Evolutionary conservation across 1,140 invertebrate genomes (phyloP).

Genomic region (Bombus haemorrhoidalis): DNA sequence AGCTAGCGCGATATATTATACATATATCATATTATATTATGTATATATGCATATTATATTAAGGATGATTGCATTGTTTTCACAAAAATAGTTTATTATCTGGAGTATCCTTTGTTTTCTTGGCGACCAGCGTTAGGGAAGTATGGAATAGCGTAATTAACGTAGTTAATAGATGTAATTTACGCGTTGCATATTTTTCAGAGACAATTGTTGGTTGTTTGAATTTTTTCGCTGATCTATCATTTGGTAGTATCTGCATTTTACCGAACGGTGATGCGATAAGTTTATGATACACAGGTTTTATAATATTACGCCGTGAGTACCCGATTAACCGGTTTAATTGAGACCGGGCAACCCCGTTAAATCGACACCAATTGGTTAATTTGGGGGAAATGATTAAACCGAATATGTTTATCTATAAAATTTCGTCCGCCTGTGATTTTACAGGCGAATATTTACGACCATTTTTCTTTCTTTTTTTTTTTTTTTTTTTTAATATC

Average conservation of each 20-base stretch:
- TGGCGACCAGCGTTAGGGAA: not conserved
- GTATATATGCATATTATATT: no score
- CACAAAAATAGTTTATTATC: not conserved
- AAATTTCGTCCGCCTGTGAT: not conserved
- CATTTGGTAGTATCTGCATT: not conserved
- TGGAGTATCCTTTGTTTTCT: not conserved
- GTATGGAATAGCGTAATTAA: not conserved
- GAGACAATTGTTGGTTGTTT: not conserved
- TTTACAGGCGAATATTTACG: not conserved
- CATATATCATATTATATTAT: no score
- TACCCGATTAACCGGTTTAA: conserved; percentile 8
- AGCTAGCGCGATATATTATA: not conserved
- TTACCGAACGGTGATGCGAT: not conserved
- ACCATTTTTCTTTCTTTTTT: no score
- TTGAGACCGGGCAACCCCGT: not conserved
- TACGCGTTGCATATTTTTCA: not conserved
- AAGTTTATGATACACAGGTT: not conserved
- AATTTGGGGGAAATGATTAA: not conserved
- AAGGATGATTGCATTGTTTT: not conserved
- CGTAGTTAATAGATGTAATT: not conserved
- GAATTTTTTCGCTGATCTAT: not conserved
- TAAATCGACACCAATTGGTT: not conserved
- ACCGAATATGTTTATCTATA: not conserved
- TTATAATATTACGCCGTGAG: not conserved
- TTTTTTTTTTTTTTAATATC: not conserved